Evolutionary conservation across 2,888 invertebrate species (phyloP).

Genomic region (Rhopalosiphum nymphaeae): DNA sequence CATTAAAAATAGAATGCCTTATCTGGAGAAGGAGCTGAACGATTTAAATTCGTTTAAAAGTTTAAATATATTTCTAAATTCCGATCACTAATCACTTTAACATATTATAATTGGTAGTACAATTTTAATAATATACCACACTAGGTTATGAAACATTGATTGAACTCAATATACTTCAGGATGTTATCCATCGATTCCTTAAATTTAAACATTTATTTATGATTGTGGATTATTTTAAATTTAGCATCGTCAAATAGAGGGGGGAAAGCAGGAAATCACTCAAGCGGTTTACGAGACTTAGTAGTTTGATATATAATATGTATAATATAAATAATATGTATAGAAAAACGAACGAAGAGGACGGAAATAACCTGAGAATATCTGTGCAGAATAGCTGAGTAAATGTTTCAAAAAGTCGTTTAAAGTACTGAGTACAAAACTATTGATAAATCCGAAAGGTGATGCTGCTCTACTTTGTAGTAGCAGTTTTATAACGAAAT

Average conservation of each 20-base stretch:
- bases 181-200: not conserved
- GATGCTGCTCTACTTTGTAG: not conserved
- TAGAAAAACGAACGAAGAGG: not conserved
- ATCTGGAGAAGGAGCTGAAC: not conserved
- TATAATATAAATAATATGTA: not conserved
- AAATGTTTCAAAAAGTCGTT: constrained; percentile 30
- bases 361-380: not conserved
- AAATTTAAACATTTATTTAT: constrained; percentile 10
- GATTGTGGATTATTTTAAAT: constrained; percentile 5
- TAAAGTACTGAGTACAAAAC: constrained; percentile 6
- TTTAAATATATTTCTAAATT: not conserved
- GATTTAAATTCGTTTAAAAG: not conserved
- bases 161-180: not conserved
- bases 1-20: not conserved
- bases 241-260: not conserved
- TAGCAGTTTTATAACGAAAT: not conserved
- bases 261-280: not conserved
- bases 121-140: not conserved
- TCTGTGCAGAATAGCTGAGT: not conserved
- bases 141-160: not conserved
- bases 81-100: not conserved
- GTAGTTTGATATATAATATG: not conserved
- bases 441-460: constrained; percentile 25
- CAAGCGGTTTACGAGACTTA: constrained; percentile 24
- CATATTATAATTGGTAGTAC: not conserved